Conservation (phyloP, 1,140 invertebrate species). For the Colletes latitarsis region DNA sequence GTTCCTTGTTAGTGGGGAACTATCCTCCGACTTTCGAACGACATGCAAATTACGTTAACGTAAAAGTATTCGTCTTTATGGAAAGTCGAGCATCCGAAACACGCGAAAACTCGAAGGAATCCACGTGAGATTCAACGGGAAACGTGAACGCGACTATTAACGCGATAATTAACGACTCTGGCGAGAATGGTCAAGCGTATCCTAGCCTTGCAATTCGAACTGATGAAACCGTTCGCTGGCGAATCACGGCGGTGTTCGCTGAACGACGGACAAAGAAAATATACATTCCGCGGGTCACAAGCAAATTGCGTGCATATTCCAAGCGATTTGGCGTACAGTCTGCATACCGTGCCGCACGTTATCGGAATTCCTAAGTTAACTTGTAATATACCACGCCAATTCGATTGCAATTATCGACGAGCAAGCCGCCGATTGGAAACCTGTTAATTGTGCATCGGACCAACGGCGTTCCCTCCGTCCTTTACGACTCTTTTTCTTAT, state of each 20-base stretch:
- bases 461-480: not conserved
- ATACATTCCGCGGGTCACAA: constrained; percentile 46
- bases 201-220: constrained; percentile 31
- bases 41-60: not conserved
- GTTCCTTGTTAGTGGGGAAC: too few species aligned
- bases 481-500: not conserved
- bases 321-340: constrained; percentile 47
- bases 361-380: constrained; percentile 50
- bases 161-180: constrained; percentile 17
- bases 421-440: constrained; percentile 20
- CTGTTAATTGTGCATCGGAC: constrained; percentile 42
- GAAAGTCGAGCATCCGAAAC: not conserved
- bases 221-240: constrained; percentile 3
- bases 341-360: constrained; percentile 43
- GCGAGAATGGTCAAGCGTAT: constrained; percentile 9
- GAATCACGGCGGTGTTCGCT: not conserved
- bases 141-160: constrained; percentile 5
- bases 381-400: constrained; percentile 24
- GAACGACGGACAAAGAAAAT: constrained; percentile 27
- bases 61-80: not conserved
- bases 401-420: constrained; percentile 40
- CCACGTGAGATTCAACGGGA: not conserved
- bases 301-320: not conserved
- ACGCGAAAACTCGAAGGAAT: not conserved
- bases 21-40: not conserved